Base-by-base conservation (phyloP, 1,140 invertebrate species). In the Drosophila jambulina region DNA sequence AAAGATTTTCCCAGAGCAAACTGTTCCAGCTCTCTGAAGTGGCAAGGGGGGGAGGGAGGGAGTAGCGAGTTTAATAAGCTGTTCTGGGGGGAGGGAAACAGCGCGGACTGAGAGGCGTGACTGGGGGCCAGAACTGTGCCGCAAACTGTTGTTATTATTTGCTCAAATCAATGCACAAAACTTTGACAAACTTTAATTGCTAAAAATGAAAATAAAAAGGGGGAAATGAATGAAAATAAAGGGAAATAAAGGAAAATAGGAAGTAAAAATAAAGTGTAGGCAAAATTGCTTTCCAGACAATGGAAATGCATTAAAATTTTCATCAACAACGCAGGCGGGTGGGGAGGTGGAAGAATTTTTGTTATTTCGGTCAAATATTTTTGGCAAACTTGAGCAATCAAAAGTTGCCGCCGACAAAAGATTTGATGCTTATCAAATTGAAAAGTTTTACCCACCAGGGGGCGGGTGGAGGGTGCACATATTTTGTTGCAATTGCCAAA, bases 371-470 rank as follows among this genome's bases (percentile, higher is more conserved):
- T 84, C 70, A 80, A 80, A 81, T 81, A 79, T 80, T 81, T 56
- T 82, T 59, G 59, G 40, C 69, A 88, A 88, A 88, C 80, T 88
- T 90, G 77, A 76, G 84, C 84, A 88, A 88, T 88, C 84, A 88
- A 88, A 88, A 88, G 80, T 88, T 88, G 78, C 59, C 48, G 74
- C 64, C 75, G 72, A 67, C 53, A 76, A 67, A 76, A 76, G 60
- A 76, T 58, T 57, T 87, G 85, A 88, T 88, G 84, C 77, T 88
- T 87, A 87, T 87, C 80, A 84, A 86, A 87, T 87, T 87, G 84
- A 87, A 87, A 87, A 87, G 83, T 87, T 87, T 80, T 48, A 9
- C 40, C 8, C 36, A 59, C 23, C 29, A 21, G 3, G 21, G n/a
- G n/a, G n/a, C 2, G 2, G 17, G n/a, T 4, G 13, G 36, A n/a